These are phyloP conservation scores for Dermolepida albohirtum DNA, from an alignment of 2,888 invertebrate genomes.

Conservation along the genomic window DNA sequence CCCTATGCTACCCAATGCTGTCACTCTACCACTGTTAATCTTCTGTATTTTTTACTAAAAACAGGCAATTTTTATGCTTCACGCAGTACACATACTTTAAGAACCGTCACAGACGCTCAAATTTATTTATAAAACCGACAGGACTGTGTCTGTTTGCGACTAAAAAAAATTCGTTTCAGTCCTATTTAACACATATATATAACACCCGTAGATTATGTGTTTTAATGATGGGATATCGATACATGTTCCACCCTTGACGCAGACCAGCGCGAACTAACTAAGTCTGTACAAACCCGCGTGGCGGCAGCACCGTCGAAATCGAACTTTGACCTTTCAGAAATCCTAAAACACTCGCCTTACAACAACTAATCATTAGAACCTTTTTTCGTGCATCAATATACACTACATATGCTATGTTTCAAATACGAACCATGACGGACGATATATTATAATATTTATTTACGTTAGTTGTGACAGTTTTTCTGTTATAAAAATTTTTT, in stretches of 20 bases:
- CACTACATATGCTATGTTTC: slow-evolving; percentile 14
- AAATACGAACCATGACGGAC: too few relatives aligned
- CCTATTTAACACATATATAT: slow-evolving; percentile 1
- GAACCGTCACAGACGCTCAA: background rate
- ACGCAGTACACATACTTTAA: slow-evolving; percentile 10
- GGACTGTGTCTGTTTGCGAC: background rate
- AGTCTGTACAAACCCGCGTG: slow-evolving; percentile 47
- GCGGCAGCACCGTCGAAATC: slow-evolving; percentile 50
- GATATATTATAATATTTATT: background rate
- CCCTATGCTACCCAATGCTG: slow-evolving; percentile 62
- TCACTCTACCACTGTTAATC: slow-evolving; percentile 49
- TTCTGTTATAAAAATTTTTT: too few relatives aligned
- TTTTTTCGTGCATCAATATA: slow-evolving; percentile 4
- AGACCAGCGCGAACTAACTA: slow-evolving; percentile 49
- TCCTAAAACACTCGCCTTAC: slow-evolving; percentile 46
- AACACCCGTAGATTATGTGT: background rate
- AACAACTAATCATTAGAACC: slow-evolving; percentile 20
- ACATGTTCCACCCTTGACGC: slow-evolving; percentile 34
- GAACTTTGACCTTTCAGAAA: slow-evolving; percentile 51
- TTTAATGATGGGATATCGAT: slow-evolving; percentile 21
- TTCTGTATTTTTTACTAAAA: slow-evolving; percentile 41
- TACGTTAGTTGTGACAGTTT: background rate
- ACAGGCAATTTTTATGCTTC: slow-evolving; percentile 45
- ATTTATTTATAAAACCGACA: background rate
- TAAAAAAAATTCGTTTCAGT: background rate